Base-by-base conservation (phyloP, 1,140 invertebrate species). In the Calliphora vicina region DNA sequence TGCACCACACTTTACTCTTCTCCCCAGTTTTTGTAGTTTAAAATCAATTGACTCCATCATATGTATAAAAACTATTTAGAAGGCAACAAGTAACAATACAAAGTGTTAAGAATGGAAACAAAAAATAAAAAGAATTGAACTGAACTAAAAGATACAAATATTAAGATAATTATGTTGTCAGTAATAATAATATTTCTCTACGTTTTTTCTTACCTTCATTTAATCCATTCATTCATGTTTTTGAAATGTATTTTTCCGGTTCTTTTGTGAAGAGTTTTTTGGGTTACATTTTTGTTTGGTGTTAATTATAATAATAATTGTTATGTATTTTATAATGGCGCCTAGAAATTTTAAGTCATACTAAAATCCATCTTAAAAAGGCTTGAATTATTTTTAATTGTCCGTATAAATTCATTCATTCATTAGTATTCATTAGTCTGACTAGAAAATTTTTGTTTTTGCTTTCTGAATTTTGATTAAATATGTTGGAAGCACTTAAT, bases 141-240 rank as follows among this genome's bases (percentile, higher is more conserved):
- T 27, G 15, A 27, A 73, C 12, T n/a, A 76, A n/a, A 43, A 78
- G n/a, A 78, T 78, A 67, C 61, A 67, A 67, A 43, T 45, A 42
- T 78, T 43, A 43, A 43, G 74, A 78, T 78, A 78, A 78, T 78
- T 78, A 78, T 78, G 74, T 78, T 78, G 74, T 78, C 74, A 78
- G 74, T 78, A 43, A 35, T 9, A 29, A 74, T 74, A 74, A 29
- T 74, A 74, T 35, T 35, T n/a, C 72, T 26, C 4, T 50, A 50
- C 45, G 35, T 35, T 35, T 35, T 35, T 35, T 35, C n/a, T n/a
- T n/a, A n/a, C n/a, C n/a, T n/a, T n/a, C n/a, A n/a, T 35, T 35
- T 35, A 8, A 50, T n/a, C 23, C 73, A 83, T 26, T 29, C 73
- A 17, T 57, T 81, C 80, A 57, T 81, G 13, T 81, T 67, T 4